phyloP scores from a whole-genome alignment of 2,797 vertebrate genomes.

The Eurystomus glaucurus region DNA sequence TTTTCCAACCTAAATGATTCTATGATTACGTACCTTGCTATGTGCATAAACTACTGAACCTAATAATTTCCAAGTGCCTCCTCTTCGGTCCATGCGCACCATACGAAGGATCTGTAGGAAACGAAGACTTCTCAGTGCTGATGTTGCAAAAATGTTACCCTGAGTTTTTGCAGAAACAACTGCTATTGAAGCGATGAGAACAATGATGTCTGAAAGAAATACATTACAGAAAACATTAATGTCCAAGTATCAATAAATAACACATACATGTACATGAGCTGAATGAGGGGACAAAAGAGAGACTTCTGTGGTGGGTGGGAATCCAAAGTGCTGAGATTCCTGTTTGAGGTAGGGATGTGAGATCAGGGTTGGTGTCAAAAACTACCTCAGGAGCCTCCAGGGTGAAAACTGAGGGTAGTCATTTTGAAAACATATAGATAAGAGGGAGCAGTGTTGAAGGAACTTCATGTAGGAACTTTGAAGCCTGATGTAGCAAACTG shows the following conservation, averaged over 20 bases:
- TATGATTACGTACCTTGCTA: conserved; percentile 89
- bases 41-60: conserved; percentile 98
- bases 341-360: neutral
- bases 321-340: neutral
- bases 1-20: too few species aligned
- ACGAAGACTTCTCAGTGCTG: conserved; percentile 95
- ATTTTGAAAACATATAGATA: neutral
- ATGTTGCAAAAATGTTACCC: conserved; percentile 98
- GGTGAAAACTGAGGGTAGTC: neutral
- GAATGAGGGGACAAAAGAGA: neutral
- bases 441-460: neutral
- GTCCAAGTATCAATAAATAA: neutral
- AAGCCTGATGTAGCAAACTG: neutral
- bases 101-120: conserved; percentile 98
- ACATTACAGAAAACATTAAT: conserved; percentile 76
- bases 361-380: neutral
- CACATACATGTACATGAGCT: neutral
- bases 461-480: neutral
- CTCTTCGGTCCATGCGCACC: conserved; percentile 98
- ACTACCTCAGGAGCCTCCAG: rapidly evolving
- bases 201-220: conserved; percentile 94
- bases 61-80: conserved; percentile 98
- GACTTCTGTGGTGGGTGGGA: rapidly evolving
- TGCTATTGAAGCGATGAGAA: conserved; percentile 96
- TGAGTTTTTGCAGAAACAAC: conserved; percentile 98